Conservation (phyloP, 2,113 vertebrate species). For the Nothobranchius furzeri region DNA sequence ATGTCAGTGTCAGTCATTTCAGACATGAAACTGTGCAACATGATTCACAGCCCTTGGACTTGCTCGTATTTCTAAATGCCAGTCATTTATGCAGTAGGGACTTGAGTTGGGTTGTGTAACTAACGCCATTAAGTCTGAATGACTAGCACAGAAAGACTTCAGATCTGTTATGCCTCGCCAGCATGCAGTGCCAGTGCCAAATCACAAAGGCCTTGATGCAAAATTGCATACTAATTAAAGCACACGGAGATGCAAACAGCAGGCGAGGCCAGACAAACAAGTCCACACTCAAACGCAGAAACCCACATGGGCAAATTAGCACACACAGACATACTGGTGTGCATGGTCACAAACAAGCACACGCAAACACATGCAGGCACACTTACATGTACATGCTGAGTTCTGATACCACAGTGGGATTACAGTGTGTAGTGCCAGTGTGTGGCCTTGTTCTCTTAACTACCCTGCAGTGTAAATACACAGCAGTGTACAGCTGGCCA, state of each 20-base stretch:
- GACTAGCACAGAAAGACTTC: constrained; percentile 63
- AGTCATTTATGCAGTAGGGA: constrained; percentile 61
- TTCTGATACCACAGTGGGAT: constrained; percentile 53
- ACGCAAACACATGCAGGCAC: constrained; percentile 18
- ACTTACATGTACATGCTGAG: constrained; percentile 15
- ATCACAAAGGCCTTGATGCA: constrained; percentile 74
- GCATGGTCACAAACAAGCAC: constrained; percentile 29
- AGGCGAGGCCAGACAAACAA: constrained; percentile 64
- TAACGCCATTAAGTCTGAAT: constrained; percentile 74
- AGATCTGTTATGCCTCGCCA: constrained; percentile 71
- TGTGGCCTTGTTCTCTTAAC: constrained; percentile 70
- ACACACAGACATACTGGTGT: constrained; percentile 22
- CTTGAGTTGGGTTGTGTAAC: constrained; percentile 72
- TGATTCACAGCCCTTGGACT: constrained; percentile 71
- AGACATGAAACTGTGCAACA: constrained; percentile 59
- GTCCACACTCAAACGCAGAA: constrained; percentile 53
- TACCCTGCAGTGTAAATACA: constrained; percentile 72
- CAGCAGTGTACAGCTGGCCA: constrained; percentile 71
- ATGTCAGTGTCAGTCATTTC: constrained; percentile 72
- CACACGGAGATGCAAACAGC: constrained; percentile 66
- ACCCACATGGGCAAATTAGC: constrained; percentile 51
- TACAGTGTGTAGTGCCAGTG: constrained; percentile 66
- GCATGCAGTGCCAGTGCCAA: constrained; percentile 67
- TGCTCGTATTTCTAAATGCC: constrained; percentile 74
- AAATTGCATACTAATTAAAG: constrained; percentile 76